These are phyloP conservation scores for Drosophila koepferae DNA, from an alignment of 2,888 invertebrate species.

Conservation along the genomic window DNA sequence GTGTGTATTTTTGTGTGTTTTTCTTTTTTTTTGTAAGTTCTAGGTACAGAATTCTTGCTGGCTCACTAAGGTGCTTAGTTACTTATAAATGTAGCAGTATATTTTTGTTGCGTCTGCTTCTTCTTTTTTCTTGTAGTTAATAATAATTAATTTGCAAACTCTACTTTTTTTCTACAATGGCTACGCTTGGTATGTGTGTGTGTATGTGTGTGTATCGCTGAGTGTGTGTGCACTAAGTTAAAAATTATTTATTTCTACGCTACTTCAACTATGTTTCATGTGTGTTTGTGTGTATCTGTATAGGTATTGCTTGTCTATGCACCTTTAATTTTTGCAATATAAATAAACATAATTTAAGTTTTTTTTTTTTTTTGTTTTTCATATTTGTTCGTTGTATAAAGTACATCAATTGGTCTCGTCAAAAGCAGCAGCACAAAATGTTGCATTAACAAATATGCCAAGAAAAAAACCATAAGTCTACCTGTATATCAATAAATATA, in stretches of 20 bases:
- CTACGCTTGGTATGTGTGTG: conserved; percentile 48
- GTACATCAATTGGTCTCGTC: conserved; percentile 81
- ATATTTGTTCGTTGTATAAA: conserved; percentile 73
- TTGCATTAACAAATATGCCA: conserved; percentile 75
- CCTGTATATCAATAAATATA: conserved; percentile 51
- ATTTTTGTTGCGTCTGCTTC: conserved; percentile 22
- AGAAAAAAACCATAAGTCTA: conserved; percentile 67
- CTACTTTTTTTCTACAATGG: conserved; percentile 73
- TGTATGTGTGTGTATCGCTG: conserved; percentile 1
- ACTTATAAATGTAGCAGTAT: conserved; percentile 52
- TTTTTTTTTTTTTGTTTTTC: conserved; percentile 12
- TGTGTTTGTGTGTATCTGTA: conserved; percentile 23
- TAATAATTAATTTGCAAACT: conserved; percentile 64
- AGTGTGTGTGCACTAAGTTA: conserved; percentile 70
- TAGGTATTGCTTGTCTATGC: conserved; percentile 61
- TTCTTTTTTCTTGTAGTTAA: conserved; percentile 28
- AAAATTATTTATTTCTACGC: conserved; percentile 72
- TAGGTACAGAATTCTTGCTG: conserved; percentile 83
- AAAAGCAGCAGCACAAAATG: conserved; percentile 77
- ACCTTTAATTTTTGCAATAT: conserved; percentile 43
- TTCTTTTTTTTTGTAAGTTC: conserved; percentile 44
- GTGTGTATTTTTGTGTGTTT: background rate
- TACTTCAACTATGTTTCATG: conserved; percentile 54
- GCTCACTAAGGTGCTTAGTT: conserved; percentile 74
- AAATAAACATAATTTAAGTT: conserved; percentile 75